phyloP scores from a whole-genome alignment of 23 tunicate species.

The Halocynthia aurantium region DNA sequence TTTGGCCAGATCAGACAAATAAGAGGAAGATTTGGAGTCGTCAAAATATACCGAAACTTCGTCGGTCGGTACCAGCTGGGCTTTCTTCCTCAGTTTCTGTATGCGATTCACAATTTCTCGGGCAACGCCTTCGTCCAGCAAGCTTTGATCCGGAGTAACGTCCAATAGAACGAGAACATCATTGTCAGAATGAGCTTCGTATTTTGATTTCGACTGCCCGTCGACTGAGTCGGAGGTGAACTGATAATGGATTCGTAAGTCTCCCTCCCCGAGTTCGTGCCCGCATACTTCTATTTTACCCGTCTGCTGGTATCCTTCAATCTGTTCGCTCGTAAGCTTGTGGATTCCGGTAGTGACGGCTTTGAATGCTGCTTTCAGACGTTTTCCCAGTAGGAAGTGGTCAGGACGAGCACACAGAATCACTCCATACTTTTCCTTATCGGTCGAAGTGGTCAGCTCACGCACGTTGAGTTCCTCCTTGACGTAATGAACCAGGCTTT shows the following conservation, averaged over 20 bases:
- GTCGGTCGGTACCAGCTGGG: conserved; percentile 93
- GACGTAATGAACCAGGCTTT: conserved; percentile 65
- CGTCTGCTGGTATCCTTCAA: conserved; percentile 40
- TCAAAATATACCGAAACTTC: conserved; percentile 82
- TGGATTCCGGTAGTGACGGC: conserved; percentile 62
- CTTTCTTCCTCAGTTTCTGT: conserved; percentile 96
- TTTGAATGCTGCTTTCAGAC: conserved; percentile 90
- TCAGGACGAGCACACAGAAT: conserved; percentile 88
- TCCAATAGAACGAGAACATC: conserved; percentile 86
- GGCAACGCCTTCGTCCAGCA: conserved; percentile 94
- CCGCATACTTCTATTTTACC: conserved; percentile 55
- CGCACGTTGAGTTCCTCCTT: conserved; percentile 92
- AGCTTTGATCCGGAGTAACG: conserved; percentile 66
- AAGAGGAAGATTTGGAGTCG: conserved; percentile 24
- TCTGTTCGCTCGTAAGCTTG: conserved; percentile 31
- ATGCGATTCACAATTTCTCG: conserved; percentile 92
- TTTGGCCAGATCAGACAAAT: conserved; percentile 32
- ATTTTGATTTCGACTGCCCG: conserved; percentile 22
- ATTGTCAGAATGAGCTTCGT: conserved; percentile 89
- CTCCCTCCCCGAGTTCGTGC: conserved; percentile 37
- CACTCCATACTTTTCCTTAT: conserved; percentile 79
- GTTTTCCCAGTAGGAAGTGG: conserved; percentile 73
- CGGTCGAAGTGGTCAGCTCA: conserved; percentile 66
- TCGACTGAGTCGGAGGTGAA: conserved; percentile 29
- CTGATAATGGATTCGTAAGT: conserved; percentile 54